A percentile compares a stretch with the other conserved stretches of the same genome.
These are phyloP conservation scores for Maccullochella peelii DNA, from an alignment of 2,113 vertebrate species.

Conservation along the genomic window DNA sequence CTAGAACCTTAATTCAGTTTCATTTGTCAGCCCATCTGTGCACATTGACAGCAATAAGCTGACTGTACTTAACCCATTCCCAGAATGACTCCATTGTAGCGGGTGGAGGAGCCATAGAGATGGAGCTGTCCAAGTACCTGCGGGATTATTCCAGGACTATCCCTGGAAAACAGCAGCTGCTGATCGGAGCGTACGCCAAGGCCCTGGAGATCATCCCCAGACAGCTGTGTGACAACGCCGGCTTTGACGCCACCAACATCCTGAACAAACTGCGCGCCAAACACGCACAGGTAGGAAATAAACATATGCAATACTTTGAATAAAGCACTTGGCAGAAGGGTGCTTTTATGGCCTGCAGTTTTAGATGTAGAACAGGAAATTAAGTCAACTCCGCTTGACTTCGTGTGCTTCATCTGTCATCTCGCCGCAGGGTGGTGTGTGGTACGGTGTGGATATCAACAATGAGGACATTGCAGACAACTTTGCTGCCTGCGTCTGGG, in stretches of 20 bases:
- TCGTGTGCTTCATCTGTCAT: neutral
- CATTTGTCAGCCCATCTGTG: neutral
- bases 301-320: neutral
- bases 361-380: no score
- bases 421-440: constrained; percentile 88
- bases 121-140: constrained; percentile 97
- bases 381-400: neutral
- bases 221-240: constrained; percentile 98
- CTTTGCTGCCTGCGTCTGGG: constrained; percentile 93
- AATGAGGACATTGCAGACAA: constrained; percentile 97
- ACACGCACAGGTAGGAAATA: constrained; percentile 91
- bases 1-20: no score
- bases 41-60: rapidly evolving
- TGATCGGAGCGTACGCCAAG: constrained; percentile 97
- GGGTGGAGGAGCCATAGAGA: constrained; percentile 96
- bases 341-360: neutral
- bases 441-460: constrained; percentile 96
- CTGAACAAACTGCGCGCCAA: constrained; percentile 97
- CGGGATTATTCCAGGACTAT: constrained; percentile 97
- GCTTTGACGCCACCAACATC: constrained; percentile 99
- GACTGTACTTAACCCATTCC: neutral
- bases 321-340: neutral
- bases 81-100: constrained; percentile 97
- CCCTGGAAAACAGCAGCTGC: constrained; percentile 96
- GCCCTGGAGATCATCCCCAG: constrained; percentile 97